phyloP scores from a whole-genome alignment of 2,888 invertebrate genomes.

The Tenthredo distinguenda region DNA sequence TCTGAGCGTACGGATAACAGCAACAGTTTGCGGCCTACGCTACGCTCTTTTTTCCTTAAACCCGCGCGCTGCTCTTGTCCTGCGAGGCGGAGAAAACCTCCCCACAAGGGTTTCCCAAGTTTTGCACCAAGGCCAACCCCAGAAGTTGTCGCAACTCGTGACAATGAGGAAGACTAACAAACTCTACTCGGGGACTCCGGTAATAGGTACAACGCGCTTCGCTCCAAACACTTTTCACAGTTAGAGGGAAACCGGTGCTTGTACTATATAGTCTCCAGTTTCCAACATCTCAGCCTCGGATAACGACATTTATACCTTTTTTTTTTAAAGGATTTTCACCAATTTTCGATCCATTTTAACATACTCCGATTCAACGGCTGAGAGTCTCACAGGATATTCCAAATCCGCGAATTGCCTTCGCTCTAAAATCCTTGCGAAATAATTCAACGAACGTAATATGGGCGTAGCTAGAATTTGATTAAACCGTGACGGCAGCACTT shows the following conservation, averaged over 20 bases:
- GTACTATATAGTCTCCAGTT: background rate
- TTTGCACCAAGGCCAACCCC: slow-evolving; percentile 1
- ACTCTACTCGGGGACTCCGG: slow-evolving; percentile 6
- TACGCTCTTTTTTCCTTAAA: slow-evolving; percentile 51
- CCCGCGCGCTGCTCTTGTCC: slow-evolving; percentile 40
- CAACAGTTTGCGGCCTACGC: slow-evolving; percentile 54
- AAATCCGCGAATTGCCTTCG: background rate
- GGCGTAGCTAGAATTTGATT: background rate
- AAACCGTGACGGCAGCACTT: slow-evolving; percentile 13
- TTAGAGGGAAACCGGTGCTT: background rate
- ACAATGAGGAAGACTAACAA: slow-evolving; percentile 11
- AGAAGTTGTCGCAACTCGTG: slow-evolving; percentile 30
- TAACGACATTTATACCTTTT: background rate
- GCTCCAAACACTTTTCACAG: background rate
- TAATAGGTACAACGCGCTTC: slow-evolving; percentile 21
- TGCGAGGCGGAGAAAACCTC: background rate
- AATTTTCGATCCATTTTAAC: background rate
- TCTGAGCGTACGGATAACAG: slow-evolving; percentile 43
- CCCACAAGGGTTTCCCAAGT: background rate
- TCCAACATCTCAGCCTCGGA: too few species aligned
- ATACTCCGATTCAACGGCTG: background rate
- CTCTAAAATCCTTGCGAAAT: background rate
- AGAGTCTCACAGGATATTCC: background rate
- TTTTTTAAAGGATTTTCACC: background rate
- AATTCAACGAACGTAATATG: background rate